Base-by-base conservation (phyloP, 2,113 vertebrate genomes). In the Mola mola region DNA sequence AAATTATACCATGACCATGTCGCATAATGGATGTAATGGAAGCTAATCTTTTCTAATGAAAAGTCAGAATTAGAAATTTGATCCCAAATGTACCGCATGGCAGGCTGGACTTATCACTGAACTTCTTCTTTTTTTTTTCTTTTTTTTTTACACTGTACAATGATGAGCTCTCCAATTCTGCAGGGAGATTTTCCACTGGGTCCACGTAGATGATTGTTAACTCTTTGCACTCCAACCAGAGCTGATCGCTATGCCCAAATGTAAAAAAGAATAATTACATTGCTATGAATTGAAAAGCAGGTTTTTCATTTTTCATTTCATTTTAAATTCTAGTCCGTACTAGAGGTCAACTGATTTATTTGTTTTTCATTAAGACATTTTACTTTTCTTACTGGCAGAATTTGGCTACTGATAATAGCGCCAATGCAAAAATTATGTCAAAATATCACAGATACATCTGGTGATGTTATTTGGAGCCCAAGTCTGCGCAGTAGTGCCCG, bases 11-110 rank as follows among this genome's bases (percentile, higher is more conserved):
- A 74, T 68, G 69, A 66, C 63, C 56, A 57, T 48, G 49, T 57
- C 49, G 55, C 66, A 79, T 76, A 83, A 85, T 80, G 71, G 71
- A 67, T 75, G 79, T 84, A 83, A 87, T 82, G 79, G 83, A 83
- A 82, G 84, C 73, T 87, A 89, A 88, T 90, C 78, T 86, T 81
- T 90, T 80, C 83, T 82, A 83, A 84, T 85, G 65, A 78, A 89
- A 89, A 87, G 75, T 79, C 81, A 59, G 79, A 84, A 83, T 89
- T 88, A 84, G 77, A 87, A 86, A 89, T 86, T 82, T 79, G 82
- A 87, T 86, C 79, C 76, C 79, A 75, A 75, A 83, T 42, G 79
- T 72, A 51, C 85, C 19, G 78, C 69, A 19, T 36, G 51, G 68
- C 72, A 61, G 66, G n/a, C 80, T 46, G 61, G 85, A 81, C 83